Percentiles rank a stretch among this genome's conserved stretches.
Conservation (phyloP, 2,888 invertebrate genomes). For the Leuctra nigra region DNA sequence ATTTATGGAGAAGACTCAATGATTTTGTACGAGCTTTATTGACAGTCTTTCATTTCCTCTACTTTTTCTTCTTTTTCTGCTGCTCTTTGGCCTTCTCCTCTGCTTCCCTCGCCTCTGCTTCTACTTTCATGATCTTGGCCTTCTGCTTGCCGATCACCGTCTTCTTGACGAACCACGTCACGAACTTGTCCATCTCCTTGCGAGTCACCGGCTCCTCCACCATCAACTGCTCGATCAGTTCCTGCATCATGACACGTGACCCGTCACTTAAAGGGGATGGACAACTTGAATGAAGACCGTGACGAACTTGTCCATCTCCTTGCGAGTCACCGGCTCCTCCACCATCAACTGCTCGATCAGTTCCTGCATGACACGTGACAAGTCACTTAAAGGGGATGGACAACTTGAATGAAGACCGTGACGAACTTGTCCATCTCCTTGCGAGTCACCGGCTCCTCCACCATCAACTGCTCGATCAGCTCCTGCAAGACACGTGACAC, state of each 20-base stretch:
- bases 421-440: slow-evolving; percentile 44
- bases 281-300: slow-evolving; percentile 51
- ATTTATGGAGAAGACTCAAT: too few species aligned
- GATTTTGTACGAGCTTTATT: too few species aligned
- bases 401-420: slow-evolving; percentile 49
- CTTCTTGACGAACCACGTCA: slow-evolving; percentile 42
- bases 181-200: slow-evolving; percentile 44
- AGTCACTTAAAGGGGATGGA: too few species aligned
- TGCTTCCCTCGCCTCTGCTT: slow-evolving; percentile 38
- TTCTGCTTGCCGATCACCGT: slow-evolving; percentile 35
- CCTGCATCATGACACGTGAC: too few species aligned
- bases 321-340: slow-evolving; percentile 39
- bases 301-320: slow-evolving; percentile 44
- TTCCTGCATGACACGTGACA: too few species aligned
- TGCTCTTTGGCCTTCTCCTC: slow-evolving; percentile 43
- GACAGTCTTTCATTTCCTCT: too few species aligned
- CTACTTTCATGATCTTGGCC: slow-evolving; percentile 40
- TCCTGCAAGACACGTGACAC: too few species aligned
- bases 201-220: slow-evolving; percentile 40
- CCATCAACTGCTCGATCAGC: slow-evolving; percentile 44
- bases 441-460: slow-evolving; percentile 39
- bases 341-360: slow-evolving; percentile 44
- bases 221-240: slow-evolving; percentile 46
- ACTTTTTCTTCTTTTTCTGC: slow-evolving; percentile 38
- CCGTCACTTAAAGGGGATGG: too few species aligned